A percentile compares a stretch with the other conserved stretches of the same genome.
Evolutionary conservation across 1,140 invertebrate genomes (phyloP).

Genomic region (Drosophila auraria): DNA sequence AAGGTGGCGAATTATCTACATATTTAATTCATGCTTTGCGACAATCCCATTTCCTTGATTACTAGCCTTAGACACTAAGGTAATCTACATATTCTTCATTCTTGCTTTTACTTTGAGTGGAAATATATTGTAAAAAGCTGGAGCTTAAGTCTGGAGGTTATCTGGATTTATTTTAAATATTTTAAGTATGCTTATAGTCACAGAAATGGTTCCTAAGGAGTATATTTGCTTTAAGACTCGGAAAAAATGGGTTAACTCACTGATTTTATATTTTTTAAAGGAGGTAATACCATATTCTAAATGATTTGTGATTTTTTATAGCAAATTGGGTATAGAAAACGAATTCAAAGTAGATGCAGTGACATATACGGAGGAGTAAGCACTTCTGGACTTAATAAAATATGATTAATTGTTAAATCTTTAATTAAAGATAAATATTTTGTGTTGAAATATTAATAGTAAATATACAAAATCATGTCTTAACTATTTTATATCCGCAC

Average conservation of each 20-base stretch:
- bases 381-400: too few relatives aligned
- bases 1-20: conserved; percentile 24
- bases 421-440: background rate
- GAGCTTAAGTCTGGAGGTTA: background rate
- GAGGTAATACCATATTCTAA: background rate
- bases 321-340: too few relatives aligned
- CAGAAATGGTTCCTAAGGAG: too few relatives aligned
- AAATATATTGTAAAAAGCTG: background rate
- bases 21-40: conserved; percentile 21
- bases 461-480: background rate
- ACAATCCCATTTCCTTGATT: conserved; percentile 19
- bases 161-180: background rate
- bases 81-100: conserved; percentile 16
- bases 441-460: background rate
- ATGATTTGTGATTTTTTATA: too few relatives aligned
- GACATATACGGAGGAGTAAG: too few relatives aligned
- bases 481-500: too few relatives aligned
- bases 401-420: background rate
- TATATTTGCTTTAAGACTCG: too few relatives aligned
- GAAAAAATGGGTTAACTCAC: too few relatives aligned
- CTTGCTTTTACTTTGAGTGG: background rate
- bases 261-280: background rate
- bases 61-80: conserved; percentile 1
- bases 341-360: too few relatives aligned
- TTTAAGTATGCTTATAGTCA: too few relatives aligned